Conservation (phyloP, 1,140 invertebrate species). For the Drepana arcuata region DNA sequence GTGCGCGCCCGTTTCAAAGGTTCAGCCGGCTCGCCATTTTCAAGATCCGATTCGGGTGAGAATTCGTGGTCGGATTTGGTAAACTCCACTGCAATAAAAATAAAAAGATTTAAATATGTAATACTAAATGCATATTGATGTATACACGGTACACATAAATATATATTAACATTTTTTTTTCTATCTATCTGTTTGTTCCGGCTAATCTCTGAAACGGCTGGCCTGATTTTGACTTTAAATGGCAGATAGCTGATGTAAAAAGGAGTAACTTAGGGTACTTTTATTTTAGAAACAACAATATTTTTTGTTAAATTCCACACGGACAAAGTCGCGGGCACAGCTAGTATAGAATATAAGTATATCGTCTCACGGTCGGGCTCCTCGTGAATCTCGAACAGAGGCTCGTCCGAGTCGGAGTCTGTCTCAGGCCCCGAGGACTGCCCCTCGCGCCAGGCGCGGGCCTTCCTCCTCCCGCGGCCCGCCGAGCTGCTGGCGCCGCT, state of each 20-base stretch:
- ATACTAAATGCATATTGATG: too few relatives aligned
- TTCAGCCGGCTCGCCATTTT: constrained; percentile 73
- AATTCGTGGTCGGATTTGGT: constrained; percentile 92
- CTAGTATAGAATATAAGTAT: too few relatives aligned
- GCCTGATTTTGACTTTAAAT: too few relatives aligned
- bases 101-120: too few relatives aligned
- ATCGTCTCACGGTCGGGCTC: constrained; percentile 31
- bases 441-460: constrained; percentile 24
- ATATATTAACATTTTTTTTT: constrained; percentile 1
- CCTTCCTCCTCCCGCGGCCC: constrained; percentile 4
- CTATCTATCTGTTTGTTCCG: too few relatives aligned
- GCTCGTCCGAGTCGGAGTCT: constrained; percentile 52
- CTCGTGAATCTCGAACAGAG: constrained; percentile 30
- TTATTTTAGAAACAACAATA: too few relatives aligned
- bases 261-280: too few relatives aligned
- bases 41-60: constrained; percentile 81
- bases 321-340: too few relatives aligned
- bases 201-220: too few relatives aligned
- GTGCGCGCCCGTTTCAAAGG: constrained; percentile 80
- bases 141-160: too few relatives aligned
- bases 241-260: too few relatives aligned
- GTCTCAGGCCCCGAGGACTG: constrained; percentile 42
- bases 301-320: too few relatives aligned
- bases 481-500: constrained; percentile 36
- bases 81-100: constrained; percentile 44